These are phyloP conservation scores for Rotaria macrura DNA, from an alignment of 2,888 invertebrate species.

Conservation along the genomic window DNA sequence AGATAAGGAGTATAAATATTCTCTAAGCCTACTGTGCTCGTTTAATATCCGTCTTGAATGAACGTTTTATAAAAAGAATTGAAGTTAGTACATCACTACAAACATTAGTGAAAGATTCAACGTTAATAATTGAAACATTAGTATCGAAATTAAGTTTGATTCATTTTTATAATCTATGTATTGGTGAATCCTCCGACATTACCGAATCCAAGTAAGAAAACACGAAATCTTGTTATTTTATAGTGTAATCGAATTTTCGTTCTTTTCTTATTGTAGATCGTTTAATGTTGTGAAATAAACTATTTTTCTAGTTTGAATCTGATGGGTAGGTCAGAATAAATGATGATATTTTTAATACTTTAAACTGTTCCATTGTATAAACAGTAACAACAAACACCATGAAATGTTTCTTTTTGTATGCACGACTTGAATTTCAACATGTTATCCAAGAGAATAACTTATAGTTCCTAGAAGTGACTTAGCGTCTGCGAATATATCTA, in stretches of 20 bases:
- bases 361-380: no score
- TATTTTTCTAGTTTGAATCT: no score
- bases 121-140: constrained; percentile 23
- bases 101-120: constrained; percentile 79
- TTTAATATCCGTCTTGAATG: neutral
- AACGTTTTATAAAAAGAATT: constrained; percentile 50
- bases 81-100: constrained; percentile 90
- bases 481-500: no score
- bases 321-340: no score
- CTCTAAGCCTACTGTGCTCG: constrained; percentile 61
- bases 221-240: neutral
- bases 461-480: no score
- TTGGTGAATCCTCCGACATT: constrained; percentile 24
- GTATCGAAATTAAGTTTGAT: constrained; percentile 25
- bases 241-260: neutral
- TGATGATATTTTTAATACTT: no score
- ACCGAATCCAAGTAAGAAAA: constrained; percentile 12
- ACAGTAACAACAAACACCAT: no score
- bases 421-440: no score
- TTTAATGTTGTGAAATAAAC: neutral
- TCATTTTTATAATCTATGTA: constrained; percentile 33
- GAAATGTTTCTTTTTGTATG: no score
- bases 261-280: neutral
- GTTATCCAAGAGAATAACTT: no score
- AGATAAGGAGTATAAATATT: constrained; percentile 75